Evolutionary conservation across 2,797 vertebrate genomes (phyloP).

Genomic region (Arrhamphus sclerolepis): DNA sequence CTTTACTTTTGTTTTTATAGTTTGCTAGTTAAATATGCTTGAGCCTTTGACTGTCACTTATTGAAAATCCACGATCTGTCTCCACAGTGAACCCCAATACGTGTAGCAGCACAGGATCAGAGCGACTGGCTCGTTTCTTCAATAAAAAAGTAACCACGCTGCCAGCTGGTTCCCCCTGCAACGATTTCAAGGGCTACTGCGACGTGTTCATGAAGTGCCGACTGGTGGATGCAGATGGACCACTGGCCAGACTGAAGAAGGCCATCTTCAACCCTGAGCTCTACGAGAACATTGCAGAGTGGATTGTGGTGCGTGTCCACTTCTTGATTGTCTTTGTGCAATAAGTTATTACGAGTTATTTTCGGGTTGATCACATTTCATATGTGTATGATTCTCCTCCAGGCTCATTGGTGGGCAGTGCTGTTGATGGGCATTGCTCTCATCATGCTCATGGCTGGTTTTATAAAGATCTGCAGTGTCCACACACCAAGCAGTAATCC

Average conservation of each 20-base stretch:
- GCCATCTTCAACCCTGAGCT: constrained; percentile 98
- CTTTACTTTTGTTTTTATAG: background rate
- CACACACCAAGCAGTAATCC: constrained; percentile 99
- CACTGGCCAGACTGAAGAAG: constrained; percentile 95
- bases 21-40: background rate
- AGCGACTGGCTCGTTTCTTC: constrained; percentile 85
- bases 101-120: constrained; percentile 95
- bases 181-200: constrained; percentile 98
- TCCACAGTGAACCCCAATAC: constrained; percentile 88
- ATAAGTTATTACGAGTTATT: background rate
- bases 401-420: constrained; percentile 99
- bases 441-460: constrained; percentile 99
- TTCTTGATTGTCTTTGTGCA: background rate
- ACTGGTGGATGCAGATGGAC: constrained; percentile 96
- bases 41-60: background rate
- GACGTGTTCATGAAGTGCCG: constrained; percentile 99
- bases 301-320: constrained; percentile 91
- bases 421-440: constrained; percentile 97
- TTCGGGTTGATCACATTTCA: constrained; percentile 7
- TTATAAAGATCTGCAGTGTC: constrained; percentile 99
- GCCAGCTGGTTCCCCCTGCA: constrained; percentile 96
- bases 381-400: constrained; percentile 16
- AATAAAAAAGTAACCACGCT: constrained; percentile 90
- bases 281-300: constrained; percentile 99
- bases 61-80: background rate